Conservation (phyloP, 2,888 invertebrate species). For the Scaptomyza reducta region DNA sequence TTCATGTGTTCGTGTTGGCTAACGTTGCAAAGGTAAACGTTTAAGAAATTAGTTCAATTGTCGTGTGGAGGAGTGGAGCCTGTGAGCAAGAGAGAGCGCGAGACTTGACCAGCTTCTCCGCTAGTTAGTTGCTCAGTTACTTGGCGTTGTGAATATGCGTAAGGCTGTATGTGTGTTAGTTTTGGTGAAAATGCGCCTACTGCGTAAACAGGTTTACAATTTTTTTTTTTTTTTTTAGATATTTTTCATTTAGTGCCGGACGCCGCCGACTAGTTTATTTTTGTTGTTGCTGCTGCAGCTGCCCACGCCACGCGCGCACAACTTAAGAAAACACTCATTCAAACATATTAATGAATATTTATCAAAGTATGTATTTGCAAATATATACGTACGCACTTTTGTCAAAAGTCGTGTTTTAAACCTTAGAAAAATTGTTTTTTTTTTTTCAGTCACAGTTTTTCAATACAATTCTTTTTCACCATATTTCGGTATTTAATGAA, state of each 20-base stretch:
- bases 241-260: slow-evolving; percentile 55
- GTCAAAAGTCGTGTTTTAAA: slow-evolving; percentile 29
- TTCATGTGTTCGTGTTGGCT: slow-evolving; percentile 33
- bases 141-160: slow-evolving; percentile 10
- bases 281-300: slow-evolving; percentile 43
- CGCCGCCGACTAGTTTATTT: slow-evolving; percentile 37
- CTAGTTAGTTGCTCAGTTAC: slow-evolving; percentile 23
- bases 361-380: neutral
- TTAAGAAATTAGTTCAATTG: slow-evolving; percentile 62
- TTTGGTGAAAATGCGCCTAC: slow-evolving; percentile 66
- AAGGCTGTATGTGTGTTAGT: slow-evolving; percentile 21
- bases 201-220: slow-evolving; percentile 59
- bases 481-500: slow-evolving; percentile 16
- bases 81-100: slow-evolving; percentile 3
- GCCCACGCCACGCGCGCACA: slow-evolving; percentile 58
- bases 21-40: slow-evolving; percentile 41
- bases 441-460: slow-evolving; percentile 12
- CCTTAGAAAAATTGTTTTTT: slow-evolving; percentile 38
- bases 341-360: slow-evolving; percentile 5
- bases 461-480: slow-evolving; percentile 4
- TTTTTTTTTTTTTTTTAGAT: slow-evolving; percentile 29
- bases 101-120: slow-evolving; percentile 41
- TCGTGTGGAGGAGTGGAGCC: slow-evolving; percentile 39
- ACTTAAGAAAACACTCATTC: slow-evolving; percentile 20
- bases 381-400: slow-evolving; percentile 3